Percentiles rank a stretch among this genome's conserved stretches.
Conservation (phyloP, 2,113 vertebrate genomes). For the Beaufortia kweichowensis region DNA sequence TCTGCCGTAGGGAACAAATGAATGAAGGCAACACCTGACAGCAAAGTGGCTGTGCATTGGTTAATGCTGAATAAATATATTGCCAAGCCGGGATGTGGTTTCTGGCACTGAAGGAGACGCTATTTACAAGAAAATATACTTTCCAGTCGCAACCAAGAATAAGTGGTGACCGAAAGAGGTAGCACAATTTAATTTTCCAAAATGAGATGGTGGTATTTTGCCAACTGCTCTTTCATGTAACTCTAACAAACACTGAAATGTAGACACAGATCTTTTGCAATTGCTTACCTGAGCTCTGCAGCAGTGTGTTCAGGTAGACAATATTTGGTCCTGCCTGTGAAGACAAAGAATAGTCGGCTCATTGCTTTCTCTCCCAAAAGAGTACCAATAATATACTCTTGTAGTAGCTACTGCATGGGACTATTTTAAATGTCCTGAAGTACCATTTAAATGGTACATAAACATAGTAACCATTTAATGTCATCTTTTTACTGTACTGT, state of each 20-base stretch:
- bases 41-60: not conserved
- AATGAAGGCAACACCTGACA: not conserved
- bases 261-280: not conserved
- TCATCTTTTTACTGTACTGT: too few relatives aligned
- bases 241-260: not conserved
- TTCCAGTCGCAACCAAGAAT: not conserved
- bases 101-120: constrained; percentile 20
- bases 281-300: constrained; percentile 64
- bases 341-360: constrained; percentile 32
- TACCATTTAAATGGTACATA: not conserved
- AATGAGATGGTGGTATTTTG: not conserved
- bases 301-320: constrained; percentile 52
- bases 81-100: constrained; percentile 19
- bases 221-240: not conserved
- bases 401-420: too few relatives aligned
- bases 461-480: too few relatives aligned
- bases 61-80: constrained; percentile 11
- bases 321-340: constrained; percentile 59
- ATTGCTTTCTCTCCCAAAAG: not conserved
- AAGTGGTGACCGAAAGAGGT: not conserved
- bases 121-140: constrained; percentile 33
- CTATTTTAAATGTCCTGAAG: not conserved
- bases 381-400: not conserved
- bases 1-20: constrained; percentile 15
- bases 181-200: not conserved